A percentile compares a stretch with the other conserved stretches of the same genome.
phyloP scores from a whole-genome alignment of 2,888 invertebrate genomes.

The Melanostoma mellinum region DNA sequence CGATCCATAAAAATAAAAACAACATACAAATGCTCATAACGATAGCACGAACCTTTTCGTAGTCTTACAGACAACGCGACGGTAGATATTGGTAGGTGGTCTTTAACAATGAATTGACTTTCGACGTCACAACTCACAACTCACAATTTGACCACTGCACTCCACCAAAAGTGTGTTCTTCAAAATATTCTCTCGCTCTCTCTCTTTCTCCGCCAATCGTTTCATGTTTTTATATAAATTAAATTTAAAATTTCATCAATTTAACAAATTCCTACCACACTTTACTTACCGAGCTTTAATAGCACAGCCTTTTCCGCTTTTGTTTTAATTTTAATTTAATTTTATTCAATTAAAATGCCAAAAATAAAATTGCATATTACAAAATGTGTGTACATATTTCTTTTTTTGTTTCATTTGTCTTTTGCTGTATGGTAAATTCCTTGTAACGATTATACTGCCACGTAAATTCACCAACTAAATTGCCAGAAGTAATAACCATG shows the following conservation, averaged over 20 bases:
- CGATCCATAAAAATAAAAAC: background rate
- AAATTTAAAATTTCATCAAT: constrained; percentile 12
- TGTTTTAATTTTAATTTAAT: constrained; percentile 1
- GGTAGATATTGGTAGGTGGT: too few species aligned
- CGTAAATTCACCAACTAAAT: constrained; percentile 35
- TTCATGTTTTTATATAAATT: background rate
- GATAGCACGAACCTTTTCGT: constrained; percentile 50
- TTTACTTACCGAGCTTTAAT: constrained; percentile 10
- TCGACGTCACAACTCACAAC: too few species aligned
- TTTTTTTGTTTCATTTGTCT: constrained; percentile 27
- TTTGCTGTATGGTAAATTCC: constrained; percentile 23
- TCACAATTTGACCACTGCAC: constrained; percentile 28
- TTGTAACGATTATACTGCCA: constrained; percentile 47
- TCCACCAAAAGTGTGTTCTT: constrained; percentile 18
- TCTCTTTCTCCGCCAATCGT: background rate
- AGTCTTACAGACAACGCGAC: constrained; percentile 6
- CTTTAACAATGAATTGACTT: too few species aligned
- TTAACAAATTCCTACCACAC: constrained; percentile 6
- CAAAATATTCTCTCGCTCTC: background rate
- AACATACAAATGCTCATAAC: constrained; percentile 1
- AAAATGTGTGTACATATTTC: background rate
- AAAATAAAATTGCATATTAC: constrained; percentile 34
- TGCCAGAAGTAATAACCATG: constrained; percentile 56
- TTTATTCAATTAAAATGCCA: constrained; percentile 42
- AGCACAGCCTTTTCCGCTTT: background rate